Evolutionary conservation across 1,140 invertebrate species (phyloP).

Genomic region (Caerostris darwini): DNA sequence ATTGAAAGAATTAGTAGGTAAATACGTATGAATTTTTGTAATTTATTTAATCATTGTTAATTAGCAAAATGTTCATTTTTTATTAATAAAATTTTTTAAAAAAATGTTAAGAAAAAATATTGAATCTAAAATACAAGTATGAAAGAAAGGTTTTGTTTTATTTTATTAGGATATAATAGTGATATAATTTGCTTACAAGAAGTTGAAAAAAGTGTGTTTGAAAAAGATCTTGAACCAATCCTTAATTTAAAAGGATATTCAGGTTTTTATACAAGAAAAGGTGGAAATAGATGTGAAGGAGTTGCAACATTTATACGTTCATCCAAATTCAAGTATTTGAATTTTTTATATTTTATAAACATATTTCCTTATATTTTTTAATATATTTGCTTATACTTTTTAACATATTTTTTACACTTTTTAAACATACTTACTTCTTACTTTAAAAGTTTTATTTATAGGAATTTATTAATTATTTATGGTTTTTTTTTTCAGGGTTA

Average conservation of each 20-base stretch:
- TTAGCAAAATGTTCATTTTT: too few relatives aligned
- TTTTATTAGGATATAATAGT: slow-evolving; percentile 90
- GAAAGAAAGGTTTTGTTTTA: neutral
- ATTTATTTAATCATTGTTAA: too few relatives aligned
- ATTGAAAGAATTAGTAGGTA: slow-evolving; percentile 90
- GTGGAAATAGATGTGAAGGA: slow-evolving; percentile 85
- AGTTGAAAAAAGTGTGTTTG: slow-evolving; percentile 91
- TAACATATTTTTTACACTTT: neutral
- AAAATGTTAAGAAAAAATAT: too few relatives aligned
- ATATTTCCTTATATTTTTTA: neutral
- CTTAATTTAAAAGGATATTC: slow-evolving; percentile 84
- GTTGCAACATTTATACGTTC: slow-evolving; percentile 88
- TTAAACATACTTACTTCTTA: neutral
- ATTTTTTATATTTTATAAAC: neutral
- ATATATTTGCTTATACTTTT: neutral
- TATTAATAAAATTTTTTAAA: too few relatives aligned
- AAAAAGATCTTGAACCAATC: slow-evolving; percentile 86
- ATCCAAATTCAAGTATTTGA: slow-evolving; percentile 80
- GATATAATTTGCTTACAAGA: slow-evolving; percentile 96
- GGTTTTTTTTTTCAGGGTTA: slow-evolving; percentile 13
- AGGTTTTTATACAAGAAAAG: slow-evolving; percentile 85
- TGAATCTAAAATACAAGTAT: too few relatives aligned
- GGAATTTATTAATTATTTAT: neutral
- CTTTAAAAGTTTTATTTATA: neutral
- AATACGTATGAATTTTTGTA: neutral